Evolutionary conservation across 1,140 invertebrate genomes (phyloP).

Genomic region (Drosophila melanogaster): Release_6_plus_ISO1_MT NC_004354.4:9364001-9364500

Average conservation of each 20-base stretch:
- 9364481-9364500: conserved; percentile 97
- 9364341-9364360: conserved; percentile 97
- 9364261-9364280: conserved; percentile 92
- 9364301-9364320: conserved; percentile 96
- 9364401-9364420: conserved; percentile 95
- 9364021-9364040: conserved; percentile 92
- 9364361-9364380: conserved; percentile 98
- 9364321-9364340: conserved; percentile 99
- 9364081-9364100: conserved; percentile 95
- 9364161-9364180: conserved; percentile 93
- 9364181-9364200: conserved; percentile 93
- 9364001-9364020: conserved; percentile 90
- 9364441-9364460: conserved; percentile 99
- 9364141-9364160: conserved; percentile 95
- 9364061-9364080: conserved; percentile 96
- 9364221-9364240: conserved; percentile 97
- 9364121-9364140: conserved; percentile 97
- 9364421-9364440: conserved; percentile 96
- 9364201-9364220: conserved; percentile 99
- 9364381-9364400: conserved; percentile 99
- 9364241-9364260: conserved; percentile 96
- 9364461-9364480: conserved; percentile 97
- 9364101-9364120: conserved; percentile 93
- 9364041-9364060: conserved; percentile 98
- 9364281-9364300: conserved; percentile 92